A percentile compares a stretch with the other conserved stretches of the same genome.
These are phyloP conservation scores for Aphidius ervi DNA, from an alignment of 1,140 invertebrate species.

Conservation along the genomic window DNA sequence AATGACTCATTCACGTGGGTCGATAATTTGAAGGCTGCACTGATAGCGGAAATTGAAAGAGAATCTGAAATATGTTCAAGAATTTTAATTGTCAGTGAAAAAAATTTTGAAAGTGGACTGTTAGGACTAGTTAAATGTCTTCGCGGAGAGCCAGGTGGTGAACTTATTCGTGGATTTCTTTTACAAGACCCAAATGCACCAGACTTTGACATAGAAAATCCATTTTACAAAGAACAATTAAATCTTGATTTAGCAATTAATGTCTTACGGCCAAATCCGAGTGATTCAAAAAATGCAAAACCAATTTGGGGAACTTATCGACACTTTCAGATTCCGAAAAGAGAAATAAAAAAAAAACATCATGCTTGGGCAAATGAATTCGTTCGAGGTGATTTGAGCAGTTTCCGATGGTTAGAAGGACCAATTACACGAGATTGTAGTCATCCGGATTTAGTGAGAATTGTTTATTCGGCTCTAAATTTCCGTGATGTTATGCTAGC, in stretches of 20 bases:
- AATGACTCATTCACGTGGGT: slow-evolving; percentile 55
- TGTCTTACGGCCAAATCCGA: slow-evolving; percentile 47
- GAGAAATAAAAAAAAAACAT: slow-evolving; percentile 46
- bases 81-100: slow-evolving; percentile 59
- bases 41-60: slow-evolving; percentile 50
- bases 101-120: slow-evolving; percentile 69
- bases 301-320: slow-evolving; percentile 73
- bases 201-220: slow-evolving; percentile 59
- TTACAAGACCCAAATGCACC: slow-evolving; percentile 65
- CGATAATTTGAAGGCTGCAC: slow-evolving; percentile 49
- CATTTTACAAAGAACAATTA: slow-evolving; percentile 63
- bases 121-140: slow-evolving; percentile 78
- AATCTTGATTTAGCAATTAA: slow-evolving; percentile 76
- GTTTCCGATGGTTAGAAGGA: slow-evolving; percentile 77
- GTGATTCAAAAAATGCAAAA: slow-evolving; percentile 51
- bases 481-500: slow-evolving; percentile 78
- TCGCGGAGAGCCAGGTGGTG: slow-evolving; percentile 64
- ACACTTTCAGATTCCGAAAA: slow-evolving; percentile 57
- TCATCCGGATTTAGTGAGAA: slow-evolving; percentile 49
- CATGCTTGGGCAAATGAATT: slow-evolving; percentile 77
- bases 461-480: slow-evolving; percentile 67
- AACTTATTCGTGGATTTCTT: slow-evolving; percentile 59
- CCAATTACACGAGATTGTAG: slow-evolving; percentile 40
- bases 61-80: slow-evolving; percentile 22
- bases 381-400: slow-evolving; percentile 79